Evolutionary conservation across 2,113 vertebrate genomes (phyloP), one percentile per base, ranked within the genome.

Genomic region (Gambusia affinis): DNA sequence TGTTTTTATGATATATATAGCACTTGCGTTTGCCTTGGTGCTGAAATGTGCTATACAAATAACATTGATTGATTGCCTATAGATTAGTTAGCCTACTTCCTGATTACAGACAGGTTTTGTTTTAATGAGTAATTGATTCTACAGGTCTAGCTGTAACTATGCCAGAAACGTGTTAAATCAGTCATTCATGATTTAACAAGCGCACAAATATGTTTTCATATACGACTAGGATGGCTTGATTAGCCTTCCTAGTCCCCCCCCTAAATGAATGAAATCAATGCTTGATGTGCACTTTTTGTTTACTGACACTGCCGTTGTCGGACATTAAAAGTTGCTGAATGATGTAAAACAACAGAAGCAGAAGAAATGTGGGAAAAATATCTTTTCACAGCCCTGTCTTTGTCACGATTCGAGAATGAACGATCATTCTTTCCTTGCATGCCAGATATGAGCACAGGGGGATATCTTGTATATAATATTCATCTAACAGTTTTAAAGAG

Each of bases 401-500:
- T n/a, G 7, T n/a, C 51, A 57, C 8, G 1, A n/a, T 57, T 8
- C 10, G 51, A 24, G 22, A 57, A 57, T 22, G 47, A 54, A 24
- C 15, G 12, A 54, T 54, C 5, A 54, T 19, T 57, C 51, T n/a
- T 24, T 8, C 22, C 19, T 24, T 24, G 51, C 51, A 54, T 17
- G 22, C 19, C 10, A n/a, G 51, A 57, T 24, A n/a, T 57, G 51
- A 64, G 39, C 70, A 69, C 72, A 29, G 62, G 14, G 51, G 62
- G 17, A 54, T 64, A 66, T 57, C 44, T 51, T 72, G 64, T 61
- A 61, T 79, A 37, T 67, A 64, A 76, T 79, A 76, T 84, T 76
- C 72, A 87, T 78, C 39, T 75, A 24, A 82, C 80, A 66, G 47
- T 82, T 76, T 76, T 83, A 62, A 65, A 37, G 39, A 72, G 12